Percentiles rank a stretch among this genome's conserved stretches.
phyloP scores from a whole-genome alignment of 2,888 invertebrate species.

The Alloscopus bannaensis region DNA sequence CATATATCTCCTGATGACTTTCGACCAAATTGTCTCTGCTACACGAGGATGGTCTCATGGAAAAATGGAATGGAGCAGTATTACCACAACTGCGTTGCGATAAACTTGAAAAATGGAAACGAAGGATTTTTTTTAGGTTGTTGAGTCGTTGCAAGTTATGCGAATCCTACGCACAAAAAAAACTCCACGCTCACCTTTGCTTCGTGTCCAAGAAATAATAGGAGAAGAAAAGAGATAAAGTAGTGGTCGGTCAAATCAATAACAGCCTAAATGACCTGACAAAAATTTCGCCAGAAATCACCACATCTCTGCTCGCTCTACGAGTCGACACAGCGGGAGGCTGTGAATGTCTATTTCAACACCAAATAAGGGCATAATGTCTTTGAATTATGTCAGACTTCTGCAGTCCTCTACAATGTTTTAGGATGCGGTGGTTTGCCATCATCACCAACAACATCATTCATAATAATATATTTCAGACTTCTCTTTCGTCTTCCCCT shows the following conservation, averaged over 20 bases:
- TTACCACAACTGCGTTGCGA: constrained; percentile 13
- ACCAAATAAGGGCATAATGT: constrained; percentile 65
- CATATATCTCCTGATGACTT: too few relatives aligned
- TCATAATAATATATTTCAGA: too few relatives aligned
- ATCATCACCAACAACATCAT: constrained; percentile 1
- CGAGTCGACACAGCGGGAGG: constrained; percentile 56
- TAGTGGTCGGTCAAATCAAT: constrained; percentile 57
- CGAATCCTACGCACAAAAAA: too few relatives aligned
- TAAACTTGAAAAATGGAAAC: too few relatives aligned
- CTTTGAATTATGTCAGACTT: constrained; percentile 62
- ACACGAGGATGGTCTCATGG: too few relatives aligned
- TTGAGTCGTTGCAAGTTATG: too few relatives aligned
- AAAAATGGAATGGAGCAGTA: too few relatives aligned
- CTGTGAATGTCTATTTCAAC: constrained; percentile 61
- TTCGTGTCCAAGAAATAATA: too few relatives aligned
- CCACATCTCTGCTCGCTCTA: constrained; percentile 58
- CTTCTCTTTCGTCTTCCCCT: too few relatives aligned
- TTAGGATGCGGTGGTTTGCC: not conserved
- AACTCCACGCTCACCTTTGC: too few relatives aligned
- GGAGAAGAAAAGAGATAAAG: constrained; percentile 5
- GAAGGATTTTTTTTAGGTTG: too few relatives aligned
- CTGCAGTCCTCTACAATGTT: constrained; percentile 24
- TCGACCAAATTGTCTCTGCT: too few relatives aligned
- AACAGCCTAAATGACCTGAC: constrained; percentile 62
- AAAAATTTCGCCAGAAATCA: constrained; percentile 61